Conservation (phyloP, 2,888 invertebrate genomes). For the Atrina japonica region DNA sequence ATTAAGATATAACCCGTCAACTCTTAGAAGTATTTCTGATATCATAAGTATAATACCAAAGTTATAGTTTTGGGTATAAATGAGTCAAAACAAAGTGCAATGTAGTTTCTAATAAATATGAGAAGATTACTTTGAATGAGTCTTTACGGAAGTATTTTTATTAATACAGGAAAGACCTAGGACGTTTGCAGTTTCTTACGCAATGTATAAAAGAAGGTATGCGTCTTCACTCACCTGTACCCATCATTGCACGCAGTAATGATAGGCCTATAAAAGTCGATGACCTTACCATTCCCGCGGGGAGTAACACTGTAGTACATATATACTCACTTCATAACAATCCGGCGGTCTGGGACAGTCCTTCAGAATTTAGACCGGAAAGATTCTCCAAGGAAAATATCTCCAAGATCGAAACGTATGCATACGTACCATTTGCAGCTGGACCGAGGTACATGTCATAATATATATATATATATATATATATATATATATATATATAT, state of each 20-base stretch:
- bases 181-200: conserved; percentile 64
- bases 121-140: too few species aligned
- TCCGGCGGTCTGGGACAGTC: conserved; percentile 65
- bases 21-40: too few species aligned
- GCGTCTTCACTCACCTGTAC: conserved; percentile 70
- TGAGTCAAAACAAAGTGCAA: too few species aligned
- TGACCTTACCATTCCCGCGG: conserved; percentile 61
- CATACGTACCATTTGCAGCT: conserved; percentile 74
- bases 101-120: too few species aligned
- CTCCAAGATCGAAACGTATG: conserved; percentile 63
- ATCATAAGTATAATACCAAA: too few species aligned
- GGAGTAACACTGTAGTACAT: conserved; percentile 59
- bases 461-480: too few species aligned
- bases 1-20: too few species aligned
- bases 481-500: too few species aligned
- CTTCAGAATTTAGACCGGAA: conserved; percentile 62
- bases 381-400: conserved; percentile 67
- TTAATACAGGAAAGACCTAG: conserved; percentile 67
- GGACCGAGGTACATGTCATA: conserved; percentile 73
- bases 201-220: conserved; percentile 73
- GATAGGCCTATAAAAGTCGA: conserved; percentile 63
- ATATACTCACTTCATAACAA: conserved; percentile 74
- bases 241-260: conserved; percentile 64
- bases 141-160: too few species aligned
- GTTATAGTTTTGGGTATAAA: too few species aligned